phyloP scores from a whole-genome alignment of 2,888 invertebrate genomes.

The Eristalis arbustorum region DNA sequence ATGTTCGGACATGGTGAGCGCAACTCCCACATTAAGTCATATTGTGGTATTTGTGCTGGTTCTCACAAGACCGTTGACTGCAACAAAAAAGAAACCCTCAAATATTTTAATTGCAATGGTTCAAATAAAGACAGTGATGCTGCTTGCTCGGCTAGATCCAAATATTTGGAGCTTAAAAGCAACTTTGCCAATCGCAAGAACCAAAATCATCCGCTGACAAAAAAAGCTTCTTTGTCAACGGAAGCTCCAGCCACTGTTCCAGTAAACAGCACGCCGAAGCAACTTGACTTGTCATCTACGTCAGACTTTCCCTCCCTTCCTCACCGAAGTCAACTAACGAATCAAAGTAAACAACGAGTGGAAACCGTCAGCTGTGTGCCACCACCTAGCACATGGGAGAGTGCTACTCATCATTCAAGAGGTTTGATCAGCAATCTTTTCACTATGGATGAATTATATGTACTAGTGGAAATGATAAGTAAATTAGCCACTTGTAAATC shows the following conservation, averaged over 20 bases:
- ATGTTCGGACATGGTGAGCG: constrained; percentile 55
- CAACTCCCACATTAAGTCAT: constrained; percentile 25
- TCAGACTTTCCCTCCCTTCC: constrained; percentile 5
- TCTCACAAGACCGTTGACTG: constrained; percentile 45
- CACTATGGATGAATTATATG: no score
- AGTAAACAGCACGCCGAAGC: background rate
- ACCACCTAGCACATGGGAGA: constrained; percentile 6
- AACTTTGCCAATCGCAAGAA: no score
- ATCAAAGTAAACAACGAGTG: background rate
- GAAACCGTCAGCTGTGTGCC: background rate
- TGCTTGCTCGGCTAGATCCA: constrained; percentile 25
- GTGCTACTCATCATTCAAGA: background rate
- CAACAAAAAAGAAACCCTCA: background rate
- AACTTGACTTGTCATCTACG: constrained; percentile 9
- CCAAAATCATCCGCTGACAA: no score
- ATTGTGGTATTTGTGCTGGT: constrained; percentile 36
- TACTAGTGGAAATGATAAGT: constrained; percentile 29
- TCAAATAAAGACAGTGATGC: constrained; percentile 51
- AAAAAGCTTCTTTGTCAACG: no score
- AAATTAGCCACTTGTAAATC: constrained; percentile 12
- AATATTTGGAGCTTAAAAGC: no score
- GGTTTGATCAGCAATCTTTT: background rate
- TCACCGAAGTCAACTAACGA: background rate
- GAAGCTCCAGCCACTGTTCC: background rate
- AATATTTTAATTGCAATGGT: no score